Evolutionary conservation across 1,140 invertebrate genomes (phyloP).

Genomic region (Monochamus saltuarius): DNA sequence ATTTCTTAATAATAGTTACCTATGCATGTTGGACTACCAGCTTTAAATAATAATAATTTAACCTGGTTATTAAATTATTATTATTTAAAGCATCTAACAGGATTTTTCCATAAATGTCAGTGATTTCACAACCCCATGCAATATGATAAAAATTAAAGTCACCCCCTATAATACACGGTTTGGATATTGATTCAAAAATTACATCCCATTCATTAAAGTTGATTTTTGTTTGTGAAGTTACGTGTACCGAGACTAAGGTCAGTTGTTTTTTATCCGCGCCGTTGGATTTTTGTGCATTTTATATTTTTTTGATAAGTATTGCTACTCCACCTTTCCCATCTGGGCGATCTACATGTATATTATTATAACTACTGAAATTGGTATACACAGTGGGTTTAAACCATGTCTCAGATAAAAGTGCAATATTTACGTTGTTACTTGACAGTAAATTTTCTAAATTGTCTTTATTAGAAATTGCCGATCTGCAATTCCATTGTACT

Average conservation of each 20-base stretch:
- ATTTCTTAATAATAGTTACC: neutral
- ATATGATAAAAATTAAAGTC: too few relatives aligned
- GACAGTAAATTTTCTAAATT: neutral
- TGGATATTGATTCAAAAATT: too few relatives aligned
- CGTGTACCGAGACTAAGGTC: too few relatives aligned
- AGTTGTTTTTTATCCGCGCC: too few relatives aligned
- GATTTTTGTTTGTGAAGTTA: neutral
- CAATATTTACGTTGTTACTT: neutral
- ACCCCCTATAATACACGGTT: too few relatives aligned
- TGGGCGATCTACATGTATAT: neutral
- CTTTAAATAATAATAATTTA: too few relatives aligned
- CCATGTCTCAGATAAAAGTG: too few relatives aligned
- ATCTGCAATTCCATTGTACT: conserved; percentile 7
- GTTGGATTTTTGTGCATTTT: neutral
- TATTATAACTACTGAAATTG: neutral
- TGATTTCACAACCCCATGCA: conserved; percentile 4
- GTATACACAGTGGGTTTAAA: neutral
- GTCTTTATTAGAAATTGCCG: neutral
- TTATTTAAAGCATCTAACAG: neutral
- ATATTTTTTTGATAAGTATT: neutral
- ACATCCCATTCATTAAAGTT: too few relatives aligned
- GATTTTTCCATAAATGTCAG: neutral
- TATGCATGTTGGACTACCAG: neutral
- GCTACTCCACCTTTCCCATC: neutral
- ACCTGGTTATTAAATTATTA: neutral